These are phyloP conservation scores for Stegodyphus mimosarum DNA, from an alignment of 1,140 invertebrate genomes.

Conservation along the genomic window DNA sequence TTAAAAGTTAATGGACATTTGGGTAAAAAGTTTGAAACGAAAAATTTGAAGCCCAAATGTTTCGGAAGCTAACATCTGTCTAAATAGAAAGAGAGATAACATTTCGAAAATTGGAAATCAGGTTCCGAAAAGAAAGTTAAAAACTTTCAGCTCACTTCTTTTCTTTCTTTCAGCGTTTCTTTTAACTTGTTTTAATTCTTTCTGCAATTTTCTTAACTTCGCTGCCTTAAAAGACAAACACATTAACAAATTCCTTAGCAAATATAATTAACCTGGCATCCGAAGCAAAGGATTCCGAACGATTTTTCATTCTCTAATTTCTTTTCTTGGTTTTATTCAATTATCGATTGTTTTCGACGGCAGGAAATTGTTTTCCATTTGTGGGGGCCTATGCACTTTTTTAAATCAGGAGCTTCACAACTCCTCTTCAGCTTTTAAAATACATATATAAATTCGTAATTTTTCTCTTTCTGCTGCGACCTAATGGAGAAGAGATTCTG, in stretches of 20 bases:
- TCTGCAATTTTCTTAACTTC: slow-evolving; percentile 22
- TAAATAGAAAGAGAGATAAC: slow-evolving; percentile 17
- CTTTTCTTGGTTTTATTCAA: slow-evolving; percentile 28
- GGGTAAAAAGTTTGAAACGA: slow-evolving; percentile 6
- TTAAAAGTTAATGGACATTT: slow-evolving; percentile 19
- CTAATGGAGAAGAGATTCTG: no score
- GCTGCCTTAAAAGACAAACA: slow-evolving; percentile 42
- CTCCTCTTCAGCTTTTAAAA: no score
- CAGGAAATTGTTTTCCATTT: slow-evolving; percentile 5
- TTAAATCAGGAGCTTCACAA: no score
- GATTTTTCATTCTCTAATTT: slow-evolving; percentile 31
- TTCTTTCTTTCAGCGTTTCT: slow-evolving; percentile 15
- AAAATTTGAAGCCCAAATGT: slow-evolving; percentile 8
- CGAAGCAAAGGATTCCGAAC: slow-evolving; percentile 28
- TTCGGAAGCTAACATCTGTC: slow-evolving; percentile 12
- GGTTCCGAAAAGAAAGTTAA: slow-evolving; percentile 2
- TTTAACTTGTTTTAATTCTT: slow-evolving; percentile 8
- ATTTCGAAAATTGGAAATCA: slow-evolving; percentile 10
- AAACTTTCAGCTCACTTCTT: background rate
- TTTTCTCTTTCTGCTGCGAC: no score
- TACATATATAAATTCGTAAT: no score
- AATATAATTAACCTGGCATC: slow-evolving; percentile 50
- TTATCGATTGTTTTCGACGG: slow-evolving; percentile 15
- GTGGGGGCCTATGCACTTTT: no score
- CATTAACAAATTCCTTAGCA: slow-evolving; percentile 53